phyloP scores from a whole-genome alignment of 2,888 invertebrate species.

The Meiosimyza decipiens region DNA sequence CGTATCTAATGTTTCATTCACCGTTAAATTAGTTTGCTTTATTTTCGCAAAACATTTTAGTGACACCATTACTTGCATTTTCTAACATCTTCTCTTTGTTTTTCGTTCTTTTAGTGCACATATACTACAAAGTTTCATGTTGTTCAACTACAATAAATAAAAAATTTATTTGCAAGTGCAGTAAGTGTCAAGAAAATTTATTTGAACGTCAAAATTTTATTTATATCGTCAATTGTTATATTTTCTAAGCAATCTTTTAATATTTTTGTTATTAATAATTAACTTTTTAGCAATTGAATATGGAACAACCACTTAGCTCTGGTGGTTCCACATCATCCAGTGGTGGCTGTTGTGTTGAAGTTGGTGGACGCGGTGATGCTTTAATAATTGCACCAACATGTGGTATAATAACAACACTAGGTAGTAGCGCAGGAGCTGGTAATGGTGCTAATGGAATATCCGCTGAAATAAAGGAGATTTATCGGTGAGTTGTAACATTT shows the following conservation, averaged over 20 bases:
- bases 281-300: neutral
- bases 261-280: conserved; percentile 14
- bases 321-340: conserved; percentile 61
- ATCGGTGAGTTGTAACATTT: conserved; percentile 51
- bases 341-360: conserved; percentile 48
- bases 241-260: neutral
- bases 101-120: neutral
- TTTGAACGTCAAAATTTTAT: conserved; percentile 29
- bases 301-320: conserved; percentile 44
- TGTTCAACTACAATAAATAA: neutral
- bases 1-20: too few relatives aligned
- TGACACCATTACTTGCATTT: too few relatives aligned
- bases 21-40: too few relatives aligned
- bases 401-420: conserved; percentile 29
- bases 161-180: neutral
- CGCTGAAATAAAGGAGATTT: conserved; percentile 59
- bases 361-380: conserved; percentile 10
- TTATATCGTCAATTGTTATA: neutral
- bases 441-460: conserved; percentile 42
- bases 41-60: too few relatives aligned
- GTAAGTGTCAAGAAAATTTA: conserved; percentile 25
- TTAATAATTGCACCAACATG: conserved; percentile 29
- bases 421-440: conserved; percentile 29
- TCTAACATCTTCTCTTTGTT: too few relatives aligned
- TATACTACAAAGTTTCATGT: neutral